A percentile compares a stretch with the other conserved stretches of the same genome.
phyloP scores from a whole-genome alignment of 2,113 vertebrate genomes.

The Megaceryle torquata region DNA sequence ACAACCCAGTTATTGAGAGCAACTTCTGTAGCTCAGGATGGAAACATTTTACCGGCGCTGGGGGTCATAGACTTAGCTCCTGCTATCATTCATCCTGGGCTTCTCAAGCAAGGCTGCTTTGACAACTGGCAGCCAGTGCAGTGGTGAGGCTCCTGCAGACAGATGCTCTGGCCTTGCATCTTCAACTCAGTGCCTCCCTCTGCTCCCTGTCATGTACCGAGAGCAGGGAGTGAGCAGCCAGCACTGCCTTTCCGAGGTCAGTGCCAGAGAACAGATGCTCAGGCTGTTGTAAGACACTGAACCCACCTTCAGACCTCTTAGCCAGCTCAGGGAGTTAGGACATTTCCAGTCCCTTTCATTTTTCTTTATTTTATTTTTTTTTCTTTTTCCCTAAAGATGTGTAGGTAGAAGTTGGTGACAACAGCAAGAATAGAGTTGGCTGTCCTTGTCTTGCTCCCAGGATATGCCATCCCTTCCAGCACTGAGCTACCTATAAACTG shows the following conservation, averaged over 20 bases:
- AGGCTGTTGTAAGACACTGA: not conserved
- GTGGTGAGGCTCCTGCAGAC: not conserved
- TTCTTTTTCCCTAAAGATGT: accelerated
- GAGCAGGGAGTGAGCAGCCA: not conserved
- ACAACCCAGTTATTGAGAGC: not conserved
- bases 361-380: too few relatives aligned
- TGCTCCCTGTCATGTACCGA: accelerated
- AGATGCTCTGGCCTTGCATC: not conserved
- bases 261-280: not conserved
- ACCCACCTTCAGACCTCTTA: not conserved
- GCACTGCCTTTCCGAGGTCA: not conserved
- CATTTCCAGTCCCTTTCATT: not conserved
- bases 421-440: not conserved
- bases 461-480: not conserved
- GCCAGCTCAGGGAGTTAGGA: not conserved
- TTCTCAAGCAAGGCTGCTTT: not conserved
- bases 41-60: not conserved
- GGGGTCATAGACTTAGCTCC: not conserved
- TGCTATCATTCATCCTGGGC: not conserved
- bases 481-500: not conserved
- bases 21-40: not conserved
- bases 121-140: not conserved
- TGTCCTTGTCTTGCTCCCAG: not conserved
- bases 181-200: accelerated
- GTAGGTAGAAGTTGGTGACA: not conserved